Evolutionary conservation across 1,140 invertebrate species (phyloP).

Genomic region (Heliconius melpomene): DNA sequence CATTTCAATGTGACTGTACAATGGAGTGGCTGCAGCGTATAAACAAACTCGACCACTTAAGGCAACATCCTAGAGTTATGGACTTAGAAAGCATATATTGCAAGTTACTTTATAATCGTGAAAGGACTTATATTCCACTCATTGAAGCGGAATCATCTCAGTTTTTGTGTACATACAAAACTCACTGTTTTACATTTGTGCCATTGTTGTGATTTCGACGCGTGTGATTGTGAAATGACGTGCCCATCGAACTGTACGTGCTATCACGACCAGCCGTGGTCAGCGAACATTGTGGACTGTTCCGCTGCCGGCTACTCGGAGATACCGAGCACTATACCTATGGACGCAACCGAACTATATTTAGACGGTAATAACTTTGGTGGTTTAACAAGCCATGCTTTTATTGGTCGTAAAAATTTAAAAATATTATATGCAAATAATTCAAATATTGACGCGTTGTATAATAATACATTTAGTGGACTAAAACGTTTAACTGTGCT

Average conservation of each 20-base stretch:
- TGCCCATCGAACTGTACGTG: conserved; percentile 96
- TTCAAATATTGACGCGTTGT: conserved; percentile 90
- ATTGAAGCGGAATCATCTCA: conserved; percentile 92
- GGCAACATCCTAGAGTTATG: conserved; percentile 94
- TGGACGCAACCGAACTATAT: conserved; percentile 97
- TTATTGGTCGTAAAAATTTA: conserved; percentile 94
- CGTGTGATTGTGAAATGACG: conserved; percentile 97
- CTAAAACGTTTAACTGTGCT: conserved; percentile 88
- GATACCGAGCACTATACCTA: conserved; percentile 93
- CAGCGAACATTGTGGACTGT: conserved; percentile 95
- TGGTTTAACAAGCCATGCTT: conserved; percentile 92
- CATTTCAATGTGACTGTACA: conserved; percentile 92
- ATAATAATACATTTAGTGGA: conserved; percentile 95
- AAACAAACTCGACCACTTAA: conserved; percentile 86
- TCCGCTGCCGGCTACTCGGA: conserved; percentile 89
- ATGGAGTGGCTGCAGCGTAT: conserved; percentile 94
- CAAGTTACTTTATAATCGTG: conserved; percentile 92
- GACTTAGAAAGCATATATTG: conserved; percentile 95
- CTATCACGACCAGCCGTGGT: conserved; percentile 97
- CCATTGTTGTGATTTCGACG: conserved; percentile 97
- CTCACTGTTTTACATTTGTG: conserved; percentile 95
- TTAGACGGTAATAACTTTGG: conserved; percentile 94
- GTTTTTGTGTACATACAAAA: conserved; percentile 95
- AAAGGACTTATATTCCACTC: conserved; percentile 90
- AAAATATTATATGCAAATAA: conserved; percentile 93